Evolutionary conservation across 2,888 invertebrate genomes (phyloP).

Genomic region (Chrysolina americana): DNA sequence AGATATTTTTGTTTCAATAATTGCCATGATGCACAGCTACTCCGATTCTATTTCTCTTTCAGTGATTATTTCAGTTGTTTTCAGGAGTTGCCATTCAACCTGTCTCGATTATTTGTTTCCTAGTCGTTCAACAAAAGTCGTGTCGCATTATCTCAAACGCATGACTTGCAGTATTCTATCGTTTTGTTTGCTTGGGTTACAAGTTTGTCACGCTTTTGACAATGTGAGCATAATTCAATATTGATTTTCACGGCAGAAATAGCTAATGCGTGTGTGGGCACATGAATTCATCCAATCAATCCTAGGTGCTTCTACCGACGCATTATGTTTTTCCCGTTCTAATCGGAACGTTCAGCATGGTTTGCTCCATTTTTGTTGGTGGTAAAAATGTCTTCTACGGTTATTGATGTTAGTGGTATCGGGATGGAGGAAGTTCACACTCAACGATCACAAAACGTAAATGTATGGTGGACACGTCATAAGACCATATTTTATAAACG

Average conservation of each 20-base stretch:
- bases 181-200: neutral
- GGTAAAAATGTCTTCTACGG: neutral
- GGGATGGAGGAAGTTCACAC: too few species aligned
- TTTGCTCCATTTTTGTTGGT: neutral
- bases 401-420: too few species aligned
- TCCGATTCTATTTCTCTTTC: too few species aligned
- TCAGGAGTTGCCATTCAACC: too few species aligned
- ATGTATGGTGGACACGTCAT: too few species aligned
- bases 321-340: neutral
- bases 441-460: too few species aligned
- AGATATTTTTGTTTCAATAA: too few species aligned
- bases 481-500: too few species aligned
- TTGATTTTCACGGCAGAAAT: conserved; percentile 3
- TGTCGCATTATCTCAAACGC: neutral
- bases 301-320: neutral
- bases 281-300: neutral
- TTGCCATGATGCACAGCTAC: too few species aligned
- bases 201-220: conserved; percentile 7
- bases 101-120: too few species aligned
- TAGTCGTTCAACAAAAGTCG: too few species aligned
- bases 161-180: conserved; percentile 6
- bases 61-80: too few species aligned
- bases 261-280: conserved; percentile 11
- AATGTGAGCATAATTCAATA: neutral
- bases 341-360: neutral